Conservation (phyloP, 1,140 invertebrate genomes). For the Odontomachus brunneus region DNA sequence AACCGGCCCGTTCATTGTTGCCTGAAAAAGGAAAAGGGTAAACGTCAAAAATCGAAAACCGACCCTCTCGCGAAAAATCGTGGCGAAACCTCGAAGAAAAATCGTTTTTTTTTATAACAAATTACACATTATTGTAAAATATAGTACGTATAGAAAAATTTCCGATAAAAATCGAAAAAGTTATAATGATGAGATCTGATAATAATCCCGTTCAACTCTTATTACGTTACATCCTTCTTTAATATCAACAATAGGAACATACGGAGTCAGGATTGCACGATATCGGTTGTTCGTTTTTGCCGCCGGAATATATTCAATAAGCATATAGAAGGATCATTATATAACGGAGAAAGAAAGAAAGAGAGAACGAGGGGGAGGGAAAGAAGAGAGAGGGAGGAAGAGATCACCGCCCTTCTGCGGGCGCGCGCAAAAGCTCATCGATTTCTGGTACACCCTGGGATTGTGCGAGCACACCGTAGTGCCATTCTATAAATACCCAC, state of each 20-base stretch:
- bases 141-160: background rate
- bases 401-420: conserved; percentile 19
- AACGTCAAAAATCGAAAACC: background rate
- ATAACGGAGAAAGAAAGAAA: background rate
- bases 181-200: no score
- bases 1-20: conserved; percentile 77
- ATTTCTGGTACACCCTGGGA: conserved; percentile 55
- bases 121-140: background rate
- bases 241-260: background rate
- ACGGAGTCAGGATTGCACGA: background rate
- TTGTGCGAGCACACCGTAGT: conserved; percentile 31
- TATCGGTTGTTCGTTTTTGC: background rate
- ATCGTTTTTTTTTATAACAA: no score
- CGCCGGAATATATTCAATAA: background rate
- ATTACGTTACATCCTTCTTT: background rate
- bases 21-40: conserved; percentile 55
- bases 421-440: conserved; percentile 59
- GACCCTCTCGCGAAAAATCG: background rate
- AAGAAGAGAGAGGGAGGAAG: background rate
- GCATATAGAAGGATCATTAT: background rate
- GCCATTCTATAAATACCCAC: conserved; percentile 64
- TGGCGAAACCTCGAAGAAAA: no score
- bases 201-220: no score
- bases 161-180: background rate
- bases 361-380: background rate